Percentiles rank a stretch among this genome's conserved stretches.
phyloP scores from a whole-genome alignment of 1,140 invertebrate genomes.

The Wasmannia auropunctata region DNA sequence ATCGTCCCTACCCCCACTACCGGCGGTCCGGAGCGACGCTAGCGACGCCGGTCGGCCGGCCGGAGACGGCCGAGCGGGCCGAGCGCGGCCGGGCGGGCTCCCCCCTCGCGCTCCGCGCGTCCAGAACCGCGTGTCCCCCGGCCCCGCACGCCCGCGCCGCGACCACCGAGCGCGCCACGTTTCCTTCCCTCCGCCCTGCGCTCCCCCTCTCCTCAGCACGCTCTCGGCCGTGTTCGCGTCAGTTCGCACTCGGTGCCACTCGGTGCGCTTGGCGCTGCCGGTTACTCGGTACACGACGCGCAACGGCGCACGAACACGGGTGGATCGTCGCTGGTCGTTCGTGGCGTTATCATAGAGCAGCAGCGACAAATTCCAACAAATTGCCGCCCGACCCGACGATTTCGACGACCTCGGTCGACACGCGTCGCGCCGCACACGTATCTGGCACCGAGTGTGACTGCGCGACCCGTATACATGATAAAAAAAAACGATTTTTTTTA shows the following conservation, averaged over 20 bases:
- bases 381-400: not conserved
- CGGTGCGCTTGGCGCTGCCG: constrained; percentile 23
- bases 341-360: not conserved
- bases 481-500: too few relatives aligned
- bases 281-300: not conserved
- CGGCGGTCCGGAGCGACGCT: constrained; percentile 67
- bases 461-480: too few relatives aligned
- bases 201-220: not conserved
- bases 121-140: too few relatives aligned
- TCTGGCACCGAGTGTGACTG: not conserved
- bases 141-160: not conserved
- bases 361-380: not conserved
- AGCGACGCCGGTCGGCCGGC: constrained; percentile 68
- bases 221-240: constrained; percentile 37
- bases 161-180: not conserved
- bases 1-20: constrained; percentile 74
- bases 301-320: not conserved
- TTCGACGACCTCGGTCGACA: not conserved
- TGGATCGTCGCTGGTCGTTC: not conserved
- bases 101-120: constrained; percentile 4
- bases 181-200: not conserved
- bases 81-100: constrained; percentile 29
- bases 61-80: constrained; percentile 22
- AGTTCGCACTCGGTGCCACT: constrained; percentile 35
- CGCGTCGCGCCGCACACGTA: not conserved